Percentiles rank a stretch among this genome's conserved stretches.
These are phyloP conservation scores for Tiaroga cobitis DNA, from an alignment of 2,797 vertebrate genomes.

Conservation along the genomic window DNA sequence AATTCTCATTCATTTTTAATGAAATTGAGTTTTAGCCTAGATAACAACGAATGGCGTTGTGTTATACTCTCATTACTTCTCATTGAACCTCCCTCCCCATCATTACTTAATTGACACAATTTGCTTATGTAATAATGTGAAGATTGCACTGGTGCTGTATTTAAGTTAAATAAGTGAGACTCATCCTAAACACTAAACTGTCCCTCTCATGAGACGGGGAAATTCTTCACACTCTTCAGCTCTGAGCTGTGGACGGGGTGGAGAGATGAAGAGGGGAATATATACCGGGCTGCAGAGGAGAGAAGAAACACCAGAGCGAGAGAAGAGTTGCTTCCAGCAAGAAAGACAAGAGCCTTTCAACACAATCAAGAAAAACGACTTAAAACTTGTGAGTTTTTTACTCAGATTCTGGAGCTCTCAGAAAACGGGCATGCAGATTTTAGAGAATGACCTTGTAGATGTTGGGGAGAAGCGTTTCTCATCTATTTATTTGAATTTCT, in stretches of 20 bases:
- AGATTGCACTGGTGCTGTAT: neutral
- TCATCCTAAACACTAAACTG: neutral
- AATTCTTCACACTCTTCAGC: neutral
- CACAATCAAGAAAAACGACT: neutral
- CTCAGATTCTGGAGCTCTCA: neutral
- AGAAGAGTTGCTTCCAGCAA: slow-evolving; percentile 4
- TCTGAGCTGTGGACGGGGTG: neutral
- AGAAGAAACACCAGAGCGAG: neutral
- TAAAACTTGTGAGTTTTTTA: neutral
- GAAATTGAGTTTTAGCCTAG: neutral
- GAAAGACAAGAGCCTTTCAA: neutral
- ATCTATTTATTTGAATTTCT: too few species aligned
- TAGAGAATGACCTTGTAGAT: neutral
- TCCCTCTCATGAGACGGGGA: neutral
- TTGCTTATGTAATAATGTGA: neutral
- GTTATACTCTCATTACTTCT: neutral
- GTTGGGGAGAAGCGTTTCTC: too few species aligned
- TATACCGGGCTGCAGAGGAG: neutral
- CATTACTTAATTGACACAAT: neutral
- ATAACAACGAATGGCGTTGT: neutral
- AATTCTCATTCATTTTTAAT: neutral
- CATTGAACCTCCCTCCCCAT: neutral
- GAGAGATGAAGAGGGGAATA: slow-evolving; percentile 10
- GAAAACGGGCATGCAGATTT: neutral
- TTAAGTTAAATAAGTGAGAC: neutral